phyloP scores from a whole-genome alignment of 1,140 invertebrate genomes.

The Zaprionus inermis region DNA sequence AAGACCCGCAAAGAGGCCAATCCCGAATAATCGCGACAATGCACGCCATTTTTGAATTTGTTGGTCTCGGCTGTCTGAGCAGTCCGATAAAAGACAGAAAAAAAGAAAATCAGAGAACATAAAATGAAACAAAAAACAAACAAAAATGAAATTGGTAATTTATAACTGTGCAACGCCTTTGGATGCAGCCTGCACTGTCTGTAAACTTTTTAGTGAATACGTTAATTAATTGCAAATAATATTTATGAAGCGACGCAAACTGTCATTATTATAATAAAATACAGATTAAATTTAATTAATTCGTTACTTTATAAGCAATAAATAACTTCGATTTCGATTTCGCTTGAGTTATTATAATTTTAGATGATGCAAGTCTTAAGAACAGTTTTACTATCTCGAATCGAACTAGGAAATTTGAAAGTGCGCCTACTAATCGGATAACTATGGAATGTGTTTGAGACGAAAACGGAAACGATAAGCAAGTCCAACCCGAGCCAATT shows the following conservation, averaged over 20 bases:
- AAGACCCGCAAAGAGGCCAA: conserved; percentile 91
- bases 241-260: conserved; percentile 24
- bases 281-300: conserved; percentile 16
- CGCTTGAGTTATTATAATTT: conserved; percentile 32
- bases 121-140: conserved; percentile 21
- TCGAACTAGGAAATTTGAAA: conserved; percentile 6
- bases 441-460: conserved; percentile 16
- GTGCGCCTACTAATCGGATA: conserved; percentile 3
- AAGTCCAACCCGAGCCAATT: conserved; percentile 50
- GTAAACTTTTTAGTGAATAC: conserved; percentile 74
- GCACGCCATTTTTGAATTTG: conserved; percentile 49
- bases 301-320: conserved; percentile 47
- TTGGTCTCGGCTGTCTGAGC: conserved; percentile 50
- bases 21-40: conserved; percentile 58
- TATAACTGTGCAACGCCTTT: conserved; percentile 61
- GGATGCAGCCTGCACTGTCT: conserved; percentile 54
- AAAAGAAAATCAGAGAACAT: conserved; percentile 13
- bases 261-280: conserved; percentile 35
- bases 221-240: conserved; percentile 56
- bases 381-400: conserved; percentile 5
- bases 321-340: conserved; percentile 19
- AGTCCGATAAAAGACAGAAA: conserved; percentile 37
- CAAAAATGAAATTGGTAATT: conserved; percentile 62
- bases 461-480: conserved; percentile 3
- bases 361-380: conserved; percentile 10